Evolutionary conservation across 2,113 vertebrate species (phyloP).

Genomic region (Peromyscus maniculatus): DNA sequence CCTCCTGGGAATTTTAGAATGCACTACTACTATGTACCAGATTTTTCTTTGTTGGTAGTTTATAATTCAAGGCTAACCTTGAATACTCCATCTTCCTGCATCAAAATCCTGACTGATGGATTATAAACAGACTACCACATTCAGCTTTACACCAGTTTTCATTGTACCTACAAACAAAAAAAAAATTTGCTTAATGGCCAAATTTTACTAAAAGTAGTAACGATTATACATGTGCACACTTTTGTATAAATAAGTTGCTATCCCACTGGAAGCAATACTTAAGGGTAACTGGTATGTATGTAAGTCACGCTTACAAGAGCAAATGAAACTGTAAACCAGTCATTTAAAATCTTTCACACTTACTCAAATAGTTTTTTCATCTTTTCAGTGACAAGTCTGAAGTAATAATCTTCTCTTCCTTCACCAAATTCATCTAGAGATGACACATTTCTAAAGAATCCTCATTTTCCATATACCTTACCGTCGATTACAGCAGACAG

Average conservation of each 20-base stretch:
- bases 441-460: slow-evolving; percentile 48
- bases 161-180: slow-evolving; percentile 25
- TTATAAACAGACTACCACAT: background rate
- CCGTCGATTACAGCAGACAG: slow-evolving; percentile 29
- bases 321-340: slow-evolving; percentile 42
- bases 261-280: slow-evolving; percentile 4
- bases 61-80: background rate
- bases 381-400: slow-evolving; percentile 54
- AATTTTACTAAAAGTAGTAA: slow-evolving; percentile 59
- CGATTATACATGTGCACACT: background rate
- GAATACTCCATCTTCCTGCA: background rate
- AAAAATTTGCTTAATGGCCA: slow-evolving; percentile 34
- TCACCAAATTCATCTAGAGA: slow-evolving; percentile 70
- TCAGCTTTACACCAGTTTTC: slow-evolving; percentile 37
- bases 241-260: slow-evolving; percentile 54
- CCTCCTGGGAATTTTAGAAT: background rate
- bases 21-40: background rate
- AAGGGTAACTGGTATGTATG: slow-evolving; percentile 23
- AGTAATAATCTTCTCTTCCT: slow-evolving; percentile 59
- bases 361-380: slow-evolving; percentile 50
- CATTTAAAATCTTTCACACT: slow-evolving; percentile 58
- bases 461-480: slow-evolving; percentile 62
- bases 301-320: slow-evolving; percentile 10
- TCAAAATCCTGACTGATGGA: background rate
- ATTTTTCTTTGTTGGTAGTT: background rate